Evolutionary conservation across 1,140 invertebrate genomes (phyloP), one percentile per base, ranked within the genome.

Genomic region (Bombus waltoni): DNA sequence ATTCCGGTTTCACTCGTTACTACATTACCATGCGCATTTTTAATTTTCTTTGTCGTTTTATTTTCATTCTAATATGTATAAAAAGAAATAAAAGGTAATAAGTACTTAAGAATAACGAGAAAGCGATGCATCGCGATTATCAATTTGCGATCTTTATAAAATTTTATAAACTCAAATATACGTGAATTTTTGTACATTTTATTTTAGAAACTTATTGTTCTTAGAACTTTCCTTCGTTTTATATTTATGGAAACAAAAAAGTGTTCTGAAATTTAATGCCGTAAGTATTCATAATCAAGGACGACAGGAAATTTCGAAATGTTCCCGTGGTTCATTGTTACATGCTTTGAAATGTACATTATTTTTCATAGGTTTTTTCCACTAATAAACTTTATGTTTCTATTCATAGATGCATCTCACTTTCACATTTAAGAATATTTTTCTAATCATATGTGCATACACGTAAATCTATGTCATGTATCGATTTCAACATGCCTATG

Each of bases 1-100:
- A 68, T 89, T 89, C 73, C 9, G 38, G 25, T 81, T 81, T 74
- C 62, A 68, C 42, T 81, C 15, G 18, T 40, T 81, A 47, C 35
- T 62, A 32, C 28, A 53, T 66, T 35, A 32, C 18, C 35, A 57
- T 40, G 10, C 35, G 22, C 25, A 59, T 66, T 73, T 75, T 68
- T 68, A 32, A 57, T 85, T 74, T 83, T 68, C 22, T 57, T 57
- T 47, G 28, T 42, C 8, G 13, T 81, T 68, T 13, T 35, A 35
- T 65, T 68, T 6, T 35, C 8, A 32, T 35, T 4, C 10, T 28
- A 35, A 8, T 44, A 10, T 77, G 4, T 13, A 22, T n/a, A 59
- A 62, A 53, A 65, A 65, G 25, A 28, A 22, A 38, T 3, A 32
- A 32, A 53, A 53, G 47, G 22, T 28, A 40, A 32, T 22, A 35